Percentiles rank a stretch among this genome's conserved stretches.
Evolutionary conservation across 2,797 vertebrate species (phyloP).

Genomic region (Mus caroli): DNA sequence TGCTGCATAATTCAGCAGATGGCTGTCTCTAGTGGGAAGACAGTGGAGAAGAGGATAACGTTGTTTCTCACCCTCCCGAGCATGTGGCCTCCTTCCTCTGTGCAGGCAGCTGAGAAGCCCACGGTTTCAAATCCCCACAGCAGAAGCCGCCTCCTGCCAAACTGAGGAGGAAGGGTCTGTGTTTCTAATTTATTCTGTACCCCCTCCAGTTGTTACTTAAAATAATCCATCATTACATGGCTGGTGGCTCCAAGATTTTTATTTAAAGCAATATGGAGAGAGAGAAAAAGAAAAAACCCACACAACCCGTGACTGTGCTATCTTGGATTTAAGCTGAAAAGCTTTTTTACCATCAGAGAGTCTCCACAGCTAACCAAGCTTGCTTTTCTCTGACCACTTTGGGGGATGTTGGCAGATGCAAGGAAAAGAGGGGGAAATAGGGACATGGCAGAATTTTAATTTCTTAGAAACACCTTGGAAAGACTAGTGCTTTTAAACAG

Average conservation of each 20-base stretch:
- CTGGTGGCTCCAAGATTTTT: constrained; percentile 83
- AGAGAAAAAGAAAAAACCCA: constrained; percentile 60
- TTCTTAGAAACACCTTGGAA: constrained; percentile 67
- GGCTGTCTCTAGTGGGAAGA: constrained; percentile 74
- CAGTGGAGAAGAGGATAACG: constrained; percentile 46
- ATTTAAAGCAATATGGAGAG: constrained; percentile 79
- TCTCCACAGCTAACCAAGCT: constrained; percentile 37
- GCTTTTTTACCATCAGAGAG: constrained; percentile 55
- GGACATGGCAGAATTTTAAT: constrained; percentile 29
- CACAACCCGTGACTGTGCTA: constrained; percentile 76
- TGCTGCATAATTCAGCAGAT: constrained; percentile 76
- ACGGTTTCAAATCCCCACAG: constrained; percentile 74
- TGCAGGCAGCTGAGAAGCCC: constrained; percentile 77
- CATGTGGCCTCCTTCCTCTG: constrained; percentile 80
- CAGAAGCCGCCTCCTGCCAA: constrained; percentile 81
- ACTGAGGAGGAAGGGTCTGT: constrained; percentile 81
- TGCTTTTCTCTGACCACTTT: constrained; percentile 26
- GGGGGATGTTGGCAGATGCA: background rate
- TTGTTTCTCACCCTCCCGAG: constrained; percentile 76
- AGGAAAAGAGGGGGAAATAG: background rate
- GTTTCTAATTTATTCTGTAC: constrained; percentile 83
- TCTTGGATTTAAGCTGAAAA: constrained; percentile 71
- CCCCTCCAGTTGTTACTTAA: constrained; percentile 81
- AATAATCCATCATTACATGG: constrained; percentile 84
- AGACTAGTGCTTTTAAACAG: background rate